Conservation (phyloP, 2,113 vertebrate species). For the Gymnorhina tibicen region DNA sequence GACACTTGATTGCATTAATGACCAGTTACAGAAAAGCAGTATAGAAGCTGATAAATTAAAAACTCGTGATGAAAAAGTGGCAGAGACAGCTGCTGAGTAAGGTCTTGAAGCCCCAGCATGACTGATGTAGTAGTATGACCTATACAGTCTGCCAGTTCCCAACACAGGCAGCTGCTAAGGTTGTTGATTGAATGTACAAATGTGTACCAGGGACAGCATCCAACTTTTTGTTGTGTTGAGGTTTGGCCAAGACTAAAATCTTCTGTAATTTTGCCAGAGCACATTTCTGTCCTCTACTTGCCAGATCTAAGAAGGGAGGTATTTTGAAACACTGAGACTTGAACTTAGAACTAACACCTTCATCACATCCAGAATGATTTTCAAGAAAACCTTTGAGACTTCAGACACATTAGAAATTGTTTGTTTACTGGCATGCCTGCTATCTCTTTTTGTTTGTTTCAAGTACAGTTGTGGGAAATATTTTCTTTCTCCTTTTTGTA, state of each 20-base stretch:
- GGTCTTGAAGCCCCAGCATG: background rate
- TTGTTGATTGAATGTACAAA: slow-evolving; percentile 37
- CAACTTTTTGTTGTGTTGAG: background rate
- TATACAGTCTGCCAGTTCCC: background rate
- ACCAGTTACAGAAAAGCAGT: background rate
- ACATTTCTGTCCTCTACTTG: background rate
- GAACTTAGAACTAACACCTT: background rate
- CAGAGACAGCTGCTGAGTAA: slow-evolving; percentile 21
- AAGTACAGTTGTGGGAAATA: background rate
- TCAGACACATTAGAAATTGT: background rate
- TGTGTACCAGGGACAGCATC: background rate
- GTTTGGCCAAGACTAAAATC: background rate
- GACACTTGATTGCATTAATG: background rate
- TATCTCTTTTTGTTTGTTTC: background rate
- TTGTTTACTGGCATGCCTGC: background rate
- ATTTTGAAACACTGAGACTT: background rate
- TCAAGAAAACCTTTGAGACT: background rate
- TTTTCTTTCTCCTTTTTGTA: background rate
- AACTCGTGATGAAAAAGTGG: background rate
- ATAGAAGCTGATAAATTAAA: background rate
- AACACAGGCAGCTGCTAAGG: slow-evolving; percentile 21
- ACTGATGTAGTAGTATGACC: background rate
- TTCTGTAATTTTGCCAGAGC: background rate
- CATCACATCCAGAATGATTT: background rate
- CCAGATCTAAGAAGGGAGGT: background rate